Base-by-base conservation (phyloP, 1,140 invertebrate species). In the Drosophila pallidifrons region DNA sequence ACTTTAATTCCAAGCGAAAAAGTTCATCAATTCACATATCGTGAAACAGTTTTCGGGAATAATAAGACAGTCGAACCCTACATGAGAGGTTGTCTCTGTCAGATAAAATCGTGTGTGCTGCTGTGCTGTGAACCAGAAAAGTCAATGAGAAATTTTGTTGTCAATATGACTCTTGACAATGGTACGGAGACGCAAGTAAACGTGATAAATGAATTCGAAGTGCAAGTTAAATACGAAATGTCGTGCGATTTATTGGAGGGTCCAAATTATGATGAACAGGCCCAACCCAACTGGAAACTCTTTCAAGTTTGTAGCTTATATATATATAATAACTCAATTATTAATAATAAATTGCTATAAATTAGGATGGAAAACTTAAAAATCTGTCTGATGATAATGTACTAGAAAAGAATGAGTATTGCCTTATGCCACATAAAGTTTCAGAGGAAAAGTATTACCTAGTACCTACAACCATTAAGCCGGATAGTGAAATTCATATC, bases 1-100 rank as follows among this genome's bases (percentile, higher is more conserved):
- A 13, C 49, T 35, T 1, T 58, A 11, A 67, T 67, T 5, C 52
- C 64, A 11, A 10, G 3, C 1, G 43, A 58, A 0, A 38, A 67
- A 67, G 8, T 15, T 28, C 16, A 5, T 3, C 4, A 0, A 10
- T 57, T 13, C 30, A n/a, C 35, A 10, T 38, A 49, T 7, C 30
- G 15, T 7, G 11, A 1, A 35, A 35, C 25, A 5, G 25, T 55
- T 1, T 55, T 30, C 3, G 1, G 4, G 7, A 2, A 3, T 41
- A 10, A 10, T 3, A 41, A 43, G 11, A 4, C 4, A 2, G n/a
- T 13, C n/a, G 41, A 43, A 25, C 20, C 20, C 7, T 28, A 43
- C 25, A 11, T 8, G 47, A 51, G 47, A 51, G 47, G 20, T 25
- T 51, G 47, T n/a, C 20, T 51, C 5, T 51, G 47, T 13, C 20